Percentiles rank a stretch among this genome's conserved stretches.
Conservation (phyloP, 1,140 invertebrate species). For the Tyrophagus putrescentiae region DNA sequence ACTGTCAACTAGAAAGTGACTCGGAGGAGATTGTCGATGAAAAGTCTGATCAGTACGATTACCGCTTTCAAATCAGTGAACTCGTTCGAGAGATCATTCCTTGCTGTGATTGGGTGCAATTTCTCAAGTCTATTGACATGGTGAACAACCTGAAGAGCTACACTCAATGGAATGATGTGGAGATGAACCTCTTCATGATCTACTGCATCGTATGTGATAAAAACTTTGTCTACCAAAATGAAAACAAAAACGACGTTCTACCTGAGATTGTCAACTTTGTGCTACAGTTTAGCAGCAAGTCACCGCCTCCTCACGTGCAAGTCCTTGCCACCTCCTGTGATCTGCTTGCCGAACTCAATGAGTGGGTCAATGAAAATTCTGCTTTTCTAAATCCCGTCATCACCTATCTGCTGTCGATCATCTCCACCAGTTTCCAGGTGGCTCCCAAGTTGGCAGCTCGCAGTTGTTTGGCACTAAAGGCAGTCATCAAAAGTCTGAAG, state of each 20-base stretch:
- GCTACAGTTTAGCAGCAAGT: neutral
- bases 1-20: conserved; percentile 79
- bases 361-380: conserved; percentile 84
- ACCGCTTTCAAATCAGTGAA: conserved; percentile 73
- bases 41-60: conserved; percentile 69
- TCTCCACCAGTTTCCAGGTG: neutral
- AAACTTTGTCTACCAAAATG: neutral
- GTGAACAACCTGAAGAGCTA: conserved; percentile 7
- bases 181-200: conserved; percentile 22
- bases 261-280: conserved; percentile 17
- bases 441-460: conserved; percentile 4
- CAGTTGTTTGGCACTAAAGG: conserved; percentile 9
- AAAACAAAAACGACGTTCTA: conserved; percentile 6
- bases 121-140: conserved; percentile 20
- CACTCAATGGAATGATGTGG: conserved; percentile 19
- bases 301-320: conserved; percentile 43
- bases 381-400: conserved; percentile 31
- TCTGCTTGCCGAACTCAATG: conserved; percentile 76
- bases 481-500: conserved; percentile 18
- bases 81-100: conserved; percentile 95
- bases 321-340: conserved; percentile 75
- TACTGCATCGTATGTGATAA: conserved; percentile 18
- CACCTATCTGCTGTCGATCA: conserved; percentile 17
- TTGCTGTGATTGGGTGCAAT: conserved; percentile 52
- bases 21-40: conserved; percentile 77